These are phyloP conservation scores for Drosophila ercepeae DNA, from an alignment of 1,140 invertebrate species.

Conservation along the genomic window DNA sequence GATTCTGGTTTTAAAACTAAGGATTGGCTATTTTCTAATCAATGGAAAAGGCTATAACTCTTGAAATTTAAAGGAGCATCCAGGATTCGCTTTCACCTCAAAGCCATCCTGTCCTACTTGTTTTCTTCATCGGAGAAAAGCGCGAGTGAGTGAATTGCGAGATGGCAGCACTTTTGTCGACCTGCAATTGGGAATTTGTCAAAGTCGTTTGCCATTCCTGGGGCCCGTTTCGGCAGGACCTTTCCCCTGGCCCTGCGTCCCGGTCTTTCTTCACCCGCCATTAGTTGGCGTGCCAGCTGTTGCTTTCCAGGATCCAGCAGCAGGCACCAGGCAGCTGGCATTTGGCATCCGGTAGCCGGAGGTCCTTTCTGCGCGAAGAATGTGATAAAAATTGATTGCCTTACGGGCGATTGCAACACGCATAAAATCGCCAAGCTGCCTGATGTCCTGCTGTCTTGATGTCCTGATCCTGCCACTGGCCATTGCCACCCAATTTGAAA, in stretches of 20 bases:
- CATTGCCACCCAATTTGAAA: constrained; percentile 62
- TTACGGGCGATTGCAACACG: constrained; percentile 41
- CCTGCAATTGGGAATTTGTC: constrained; percentile 44
- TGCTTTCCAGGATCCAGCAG: constrained; percentile 7
- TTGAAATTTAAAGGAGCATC: too few relatives aligned
- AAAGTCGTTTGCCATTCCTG: constrained; percentile 33
- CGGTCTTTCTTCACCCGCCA: constrained; percentile 3
- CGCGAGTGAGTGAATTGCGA: background rate
- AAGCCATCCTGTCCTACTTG: background rate
- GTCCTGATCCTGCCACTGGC: constrained; percentile 11
- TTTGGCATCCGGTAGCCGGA: background rate
- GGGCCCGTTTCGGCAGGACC: background rate
- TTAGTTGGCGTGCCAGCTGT: constrained; percentile 42
- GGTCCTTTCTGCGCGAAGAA: too few relatives aligned
- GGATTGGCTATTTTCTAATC: too few relatives aligned
- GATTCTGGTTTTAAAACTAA: too few relatives aligned
- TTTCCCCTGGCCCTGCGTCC: background rate
- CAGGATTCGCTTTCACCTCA: background rate
- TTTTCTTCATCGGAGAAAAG: background rate
- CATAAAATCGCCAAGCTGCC: constrained; percentile 42
- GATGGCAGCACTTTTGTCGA: constrained; percentile 9
- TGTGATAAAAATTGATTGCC: constrained; percentile 69
- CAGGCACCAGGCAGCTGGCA: background rate
- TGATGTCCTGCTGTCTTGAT: background rate
- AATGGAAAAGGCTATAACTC: too few relatives aligned